These are phyloP conservation scores for Aurelia aurita complex sp. Pacific DNA, from an alignment of 30 jellyfish, hydroid and myxozoan species.

Conservation along the genomic window DNA sequence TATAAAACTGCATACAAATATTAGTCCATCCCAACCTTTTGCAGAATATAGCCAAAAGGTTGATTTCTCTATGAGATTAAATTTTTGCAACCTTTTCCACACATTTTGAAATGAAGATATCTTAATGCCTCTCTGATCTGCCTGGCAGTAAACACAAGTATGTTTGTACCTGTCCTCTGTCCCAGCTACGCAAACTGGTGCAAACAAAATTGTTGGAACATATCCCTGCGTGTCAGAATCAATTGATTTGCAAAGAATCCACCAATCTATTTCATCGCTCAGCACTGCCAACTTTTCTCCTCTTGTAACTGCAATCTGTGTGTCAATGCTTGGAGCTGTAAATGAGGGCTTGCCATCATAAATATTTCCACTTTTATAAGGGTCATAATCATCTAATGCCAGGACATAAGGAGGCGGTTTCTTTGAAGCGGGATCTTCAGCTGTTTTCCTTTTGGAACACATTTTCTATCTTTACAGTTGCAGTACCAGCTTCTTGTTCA, in stretches of 20 bases:
- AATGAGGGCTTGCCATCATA: constrained; percentile 25
- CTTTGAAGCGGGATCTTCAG: not conserved
- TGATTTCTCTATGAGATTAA: too few relatives aligned
- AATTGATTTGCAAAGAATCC: constrained; percentile 43
- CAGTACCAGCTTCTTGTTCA: too few relatives aligned
- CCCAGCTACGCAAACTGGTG: constrained; percentile 37
- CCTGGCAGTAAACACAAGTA: too few relatives aligned
- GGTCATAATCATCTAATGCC: constrained; percentile 52
- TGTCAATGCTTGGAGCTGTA: constrained; percentile 21
- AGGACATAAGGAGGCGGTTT: constrained; percentile 40
- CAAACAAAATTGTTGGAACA: constrained; percentile 34
- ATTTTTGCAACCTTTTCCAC: too few relatives aligned
- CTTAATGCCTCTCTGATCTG: too few relatives aligned
- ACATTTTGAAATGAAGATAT: too few relatives aligned
- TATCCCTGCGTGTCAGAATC: constrained; percentile 26
- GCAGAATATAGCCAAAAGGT: too few relatives aligned
- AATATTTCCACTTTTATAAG: not conserved
- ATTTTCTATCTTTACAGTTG: not conserved
- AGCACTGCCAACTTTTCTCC: constrained; percentile 43
- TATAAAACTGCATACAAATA: too few relatives aligned
- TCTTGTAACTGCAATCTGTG: constrained; percentile 31
- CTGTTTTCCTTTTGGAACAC: constrained; percentile 7
- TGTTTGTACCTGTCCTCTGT: constrained; percentile 11
- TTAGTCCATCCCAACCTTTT: too few relatives aligned
- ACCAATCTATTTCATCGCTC: constrained; percentile 56